Evolutionary conservation across 2,888 invertebrate species (phyloP).

Genomic region (Drosophila nr. perissopoda): DNA sequence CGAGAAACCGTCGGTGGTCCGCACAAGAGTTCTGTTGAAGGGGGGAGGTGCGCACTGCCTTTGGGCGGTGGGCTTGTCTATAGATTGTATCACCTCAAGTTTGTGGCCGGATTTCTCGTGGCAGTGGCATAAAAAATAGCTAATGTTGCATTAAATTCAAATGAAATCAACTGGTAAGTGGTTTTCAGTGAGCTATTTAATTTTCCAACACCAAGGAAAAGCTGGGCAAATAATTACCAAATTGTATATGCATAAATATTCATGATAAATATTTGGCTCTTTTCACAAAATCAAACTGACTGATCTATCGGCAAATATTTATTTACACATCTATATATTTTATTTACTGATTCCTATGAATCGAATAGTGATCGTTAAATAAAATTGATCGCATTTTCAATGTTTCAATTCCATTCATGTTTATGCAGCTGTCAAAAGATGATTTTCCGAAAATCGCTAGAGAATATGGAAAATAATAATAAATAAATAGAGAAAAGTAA

Average conservation of each 20-base stretch:
- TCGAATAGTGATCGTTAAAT: constrained; percentile 38
- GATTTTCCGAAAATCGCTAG: constrained; percentile 2
- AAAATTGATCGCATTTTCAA: constrained; percentile 26
- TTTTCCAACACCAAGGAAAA: constrained; percentile 57
- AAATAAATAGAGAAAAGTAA: constrained; percentile 6
- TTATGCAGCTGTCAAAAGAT: constrained; percentile 53
- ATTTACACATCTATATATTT: constrained; percentile 33
- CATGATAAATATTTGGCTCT: constrained; percentile 55
- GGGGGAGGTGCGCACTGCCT: not conserved
- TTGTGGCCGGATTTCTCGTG: constrained; percentile 25
- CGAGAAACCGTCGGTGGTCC: constrained; percentile 64
- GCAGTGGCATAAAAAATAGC: constrained; percentile 63
- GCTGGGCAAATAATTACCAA: constrained; percentile 49
- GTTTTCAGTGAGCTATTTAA: constrained; percentile 80
- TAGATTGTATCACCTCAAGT: constrained; percentile 64
- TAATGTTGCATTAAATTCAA: constrained; percentile 80
- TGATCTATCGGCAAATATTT: constrained; percentile 43
- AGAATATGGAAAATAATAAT: constrained; percentile 1
- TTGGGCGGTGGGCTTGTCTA: constrained; percentile 12
- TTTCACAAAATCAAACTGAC: constrained; percentile 34
- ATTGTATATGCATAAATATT: constrained; percentile 63
- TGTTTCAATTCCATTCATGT: constrained; percentile 42
- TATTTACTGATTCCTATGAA: constrained; percentile 38
- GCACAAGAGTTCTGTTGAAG: constrained; percentile 5
- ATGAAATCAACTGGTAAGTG: constrained; percentile 79